Evolutionary conservation across 2,797 vertebrate genomes (phyloP), one percentile per base, ranked within the genome.

Genomic region (Sebastolobus altivelis): DNA sequence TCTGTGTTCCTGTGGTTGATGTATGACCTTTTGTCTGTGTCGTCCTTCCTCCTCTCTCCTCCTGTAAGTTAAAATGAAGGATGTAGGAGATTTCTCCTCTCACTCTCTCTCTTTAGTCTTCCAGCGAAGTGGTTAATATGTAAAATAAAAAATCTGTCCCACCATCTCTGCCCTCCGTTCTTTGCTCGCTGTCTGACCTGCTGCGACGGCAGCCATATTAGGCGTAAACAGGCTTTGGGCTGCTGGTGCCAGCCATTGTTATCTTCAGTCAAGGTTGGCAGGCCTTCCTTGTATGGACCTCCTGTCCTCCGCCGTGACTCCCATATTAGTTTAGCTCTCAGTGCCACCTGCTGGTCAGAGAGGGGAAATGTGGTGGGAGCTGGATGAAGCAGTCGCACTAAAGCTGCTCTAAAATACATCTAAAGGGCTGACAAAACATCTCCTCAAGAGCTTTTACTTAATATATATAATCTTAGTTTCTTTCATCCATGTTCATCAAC

Each of bases 131-230:
- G 8, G 56, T 72, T 66, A 4, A 55, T 33, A 31, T 55, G 10
- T 12, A 16, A 22, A 11, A 27, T 31, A 18, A 59, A 31, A 31
- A 18, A 16, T 16, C 10, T 20, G 14, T 18, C 14, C 31, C 1
- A 29, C 29, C 16, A 35, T 31, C 7, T 68, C 38, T 1, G 13
- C 60, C 22, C 56, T 2, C 33, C 1, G 8, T 8, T 18, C 72
- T 70, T 16, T 1, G 54, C 12, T 27, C 13, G n/a, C 35, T 65
- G 67, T 18, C 22, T 40, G 37, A 78, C 77, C 63, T 31, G 20
- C 80, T 54, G 16, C 81, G 76, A 58, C 9, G 4, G 37, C 14
- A n/a, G 49, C 86, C 85, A 79, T 91, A 83, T 89, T 85, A 9
- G 89, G 86, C 11, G 0, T 82, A 81, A 83, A 80, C 83, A 61